Conservation (phyloP, 2,113 vertebrate genomes). For the Zosterops pallidus region DNA sequence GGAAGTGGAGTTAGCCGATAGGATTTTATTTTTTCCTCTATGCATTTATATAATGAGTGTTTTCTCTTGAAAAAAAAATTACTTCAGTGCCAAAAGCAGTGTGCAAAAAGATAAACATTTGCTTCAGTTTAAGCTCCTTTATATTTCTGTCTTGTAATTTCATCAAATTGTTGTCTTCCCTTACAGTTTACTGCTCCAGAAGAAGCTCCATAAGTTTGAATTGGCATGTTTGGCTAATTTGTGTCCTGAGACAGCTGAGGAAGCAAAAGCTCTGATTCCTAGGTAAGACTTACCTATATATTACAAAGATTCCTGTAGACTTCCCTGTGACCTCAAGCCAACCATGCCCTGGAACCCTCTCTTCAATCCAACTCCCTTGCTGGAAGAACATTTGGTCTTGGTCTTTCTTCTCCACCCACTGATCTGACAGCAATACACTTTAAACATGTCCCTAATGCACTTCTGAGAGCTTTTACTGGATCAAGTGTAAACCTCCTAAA, state of each 20-base stretch:
- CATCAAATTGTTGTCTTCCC: neutral
- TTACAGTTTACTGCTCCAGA: slow-evolving; percentile 91
- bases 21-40: neutral
- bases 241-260: slow-evolving; percentile 95
- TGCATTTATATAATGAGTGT: neutral
- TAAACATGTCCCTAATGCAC: neutral
- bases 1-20: neutral
- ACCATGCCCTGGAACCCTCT: neutral
- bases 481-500: neutral
- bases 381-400: neutral
- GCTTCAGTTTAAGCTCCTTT: neutral
- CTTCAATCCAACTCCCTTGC: neutral
- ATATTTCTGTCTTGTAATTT: neutral
- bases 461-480: neutral
- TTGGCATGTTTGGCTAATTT: slow-evolving; percentile 95
- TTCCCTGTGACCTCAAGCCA: neutral
- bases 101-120: neutral
- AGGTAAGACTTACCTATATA: slow-evolving; percentile 74
- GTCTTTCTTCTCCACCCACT: neutral
- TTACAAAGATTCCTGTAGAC: neutral
- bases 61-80: neutral
- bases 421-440: neutral
- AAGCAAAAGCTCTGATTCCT: slow-evolving; percentile 95
- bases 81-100: neutral
- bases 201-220: slow-evolving; percentile 98